A percentile compares a stretch with the other conserved stretches of the same genome.
Evolutionary conservation across 2,888 invertebrate species (phyloP).

Genomic region (Brachypalpus laphriformis): DNA sequence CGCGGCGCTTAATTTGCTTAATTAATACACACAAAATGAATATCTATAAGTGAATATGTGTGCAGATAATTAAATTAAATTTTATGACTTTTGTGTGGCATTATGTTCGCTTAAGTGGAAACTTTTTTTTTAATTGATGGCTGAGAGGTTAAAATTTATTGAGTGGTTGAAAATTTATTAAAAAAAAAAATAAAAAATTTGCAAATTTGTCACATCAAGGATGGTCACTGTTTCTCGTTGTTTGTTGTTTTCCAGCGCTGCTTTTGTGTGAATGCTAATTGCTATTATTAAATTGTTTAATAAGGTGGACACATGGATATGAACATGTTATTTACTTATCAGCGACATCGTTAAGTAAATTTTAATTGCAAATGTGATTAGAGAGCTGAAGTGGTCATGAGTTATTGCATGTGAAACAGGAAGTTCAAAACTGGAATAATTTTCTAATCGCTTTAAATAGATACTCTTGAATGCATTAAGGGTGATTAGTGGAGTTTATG

Average conservation of each 20-base stretch:
- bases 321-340: conserved; percentile 51
- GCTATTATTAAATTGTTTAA: conserved; percentile 58
- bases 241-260: conserved; percentile 17
- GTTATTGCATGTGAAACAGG: conserved; percentile 28
- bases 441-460: neutral
- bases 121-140: conserved; percentile 48
- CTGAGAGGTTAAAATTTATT: conserved; percentile 59
- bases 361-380: conserved; percentile 50
- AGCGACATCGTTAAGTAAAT: conserved; percentile 55
- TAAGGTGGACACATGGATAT: conserved; percentile 27
- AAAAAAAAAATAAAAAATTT: neutral
- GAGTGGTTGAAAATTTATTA: conserved; percentile 64
- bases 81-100: conserved; percentile 64
- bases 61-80: conserved; percentile 67
- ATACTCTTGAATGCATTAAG: conserved; percentile 5
- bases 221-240: conserved; percentile 29
- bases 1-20: conserved; percentile 58
- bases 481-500: conserved; percentile 12
- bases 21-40: conserved; percentile 51
- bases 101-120: conserved; percentile 55
- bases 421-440: neutral
- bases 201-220: conserved; percentile 65
- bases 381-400: neutral
- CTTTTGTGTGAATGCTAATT: conserved; percentile 55
- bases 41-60: conserved; percentile 9